Evolutionary conservation across 2,888 invertebrate species (phyloP).

Genomic region (Acronicta aceris): DNA sequence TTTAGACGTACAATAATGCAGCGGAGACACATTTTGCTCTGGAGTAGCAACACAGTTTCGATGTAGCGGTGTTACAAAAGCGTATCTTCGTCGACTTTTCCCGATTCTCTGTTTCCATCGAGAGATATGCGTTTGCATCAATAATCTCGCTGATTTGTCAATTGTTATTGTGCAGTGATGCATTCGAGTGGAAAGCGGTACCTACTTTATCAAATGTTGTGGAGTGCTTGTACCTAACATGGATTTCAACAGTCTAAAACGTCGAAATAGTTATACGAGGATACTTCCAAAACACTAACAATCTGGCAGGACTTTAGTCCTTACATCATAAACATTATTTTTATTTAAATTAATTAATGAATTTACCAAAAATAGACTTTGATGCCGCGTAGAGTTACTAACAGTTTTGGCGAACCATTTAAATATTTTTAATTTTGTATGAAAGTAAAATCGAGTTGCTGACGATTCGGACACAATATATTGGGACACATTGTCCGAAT

Average conservation of each 20-base stretch:
- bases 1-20: background rate
- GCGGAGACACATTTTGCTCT: slow-evolving; percentile 4
- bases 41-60: background rate
- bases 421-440: too few relatives aligned
- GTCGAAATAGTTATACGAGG: background rate
- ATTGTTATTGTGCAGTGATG: slow-evolving; percentile 14
- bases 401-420: too few relatives aligned
- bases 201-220: slow-evolving; percentile 2
- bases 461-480: too few relatives aligned
- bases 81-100: background rate
- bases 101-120: slow-evolving; percentile 8
- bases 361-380: too few relatives aligned
- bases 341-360: too few relatives aligned
- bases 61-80: too few relatives aligned
- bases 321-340: too few relatives aligned
- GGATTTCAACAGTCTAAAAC: slow-evolving; percentile 3
- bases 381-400: too few relatives aligned
- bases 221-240: background rate
- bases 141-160: slow-evolving; percentile 23
- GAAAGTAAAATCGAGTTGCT: too few relatives aligned
- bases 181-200: slow-evolving; percentile 12
- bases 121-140: slow-evolving; percentile 8
- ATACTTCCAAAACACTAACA: too few relatives aligned
- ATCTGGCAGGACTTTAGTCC: too few relatives aligned
- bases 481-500: too few relatives aligned